Conservation (phyloP, 2,113 vertebrate species). For the Aramus guarauna region DNA sequence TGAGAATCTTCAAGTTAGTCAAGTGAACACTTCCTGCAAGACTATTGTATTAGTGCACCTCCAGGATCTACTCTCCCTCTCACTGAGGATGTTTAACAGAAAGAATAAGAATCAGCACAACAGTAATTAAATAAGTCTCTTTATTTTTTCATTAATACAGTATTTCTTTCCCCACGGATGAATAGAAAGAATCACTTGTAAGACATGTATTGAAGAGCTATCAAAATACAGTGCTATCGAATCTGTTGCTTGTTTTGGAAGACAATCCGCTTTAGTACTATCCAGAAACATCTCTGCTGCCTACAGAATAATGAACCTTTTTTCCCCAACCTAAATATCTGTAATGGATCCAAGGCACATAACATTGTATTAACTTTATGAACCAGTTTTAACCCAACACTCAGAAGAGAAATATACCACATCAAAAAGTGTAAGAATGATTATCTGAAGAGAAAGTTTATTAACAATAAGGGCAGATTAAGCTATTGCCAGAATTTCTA, state of each 20-base stretch:
- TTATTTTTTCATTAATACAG: conserved; percentile 26
- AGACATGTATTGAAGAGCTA: not conserved
- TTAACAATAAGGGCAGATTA: not conserved
- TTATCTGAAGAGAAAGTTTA: not conserved
- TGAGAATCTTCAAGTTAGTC: not conserved
- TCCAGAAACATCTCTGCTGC: conserved; percentile 27
- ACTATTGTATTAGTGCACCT: not conserved
- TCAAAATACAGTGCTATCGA: not conserved
- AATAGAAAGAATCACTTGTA: conserved; percentile 26
- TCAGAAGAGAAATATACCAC: not conserved
- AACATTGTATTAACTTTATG: not conserved
- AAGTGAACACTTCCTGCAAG: not conserved
- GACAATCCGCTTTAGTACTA: not conserved
- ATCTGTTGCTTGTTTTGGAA: conserved; percentile 9
- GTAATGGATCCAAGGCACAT: conserved; percentile 8
- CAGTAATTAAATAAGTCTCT: not conserved
- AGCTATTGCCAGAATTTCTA: not conserved
- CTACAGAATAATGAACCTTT: not conserved
- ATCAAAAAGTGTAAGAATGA: not conserved
- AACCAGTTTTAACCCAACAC: not conserved
- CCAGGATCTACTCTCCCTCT: not conserved
- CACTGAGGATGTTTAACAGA: not conserved
- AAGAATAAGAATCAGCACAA: not conserved
- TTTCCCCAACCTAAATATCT: not conserved
- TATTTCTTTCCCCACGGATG: not conserved